Evolutionary conservation across 2,113 vertebrate genomes (phyloP), one percentile per base, ranked within the genome.

Genomic region (Lucifuga dentata): DNA sequence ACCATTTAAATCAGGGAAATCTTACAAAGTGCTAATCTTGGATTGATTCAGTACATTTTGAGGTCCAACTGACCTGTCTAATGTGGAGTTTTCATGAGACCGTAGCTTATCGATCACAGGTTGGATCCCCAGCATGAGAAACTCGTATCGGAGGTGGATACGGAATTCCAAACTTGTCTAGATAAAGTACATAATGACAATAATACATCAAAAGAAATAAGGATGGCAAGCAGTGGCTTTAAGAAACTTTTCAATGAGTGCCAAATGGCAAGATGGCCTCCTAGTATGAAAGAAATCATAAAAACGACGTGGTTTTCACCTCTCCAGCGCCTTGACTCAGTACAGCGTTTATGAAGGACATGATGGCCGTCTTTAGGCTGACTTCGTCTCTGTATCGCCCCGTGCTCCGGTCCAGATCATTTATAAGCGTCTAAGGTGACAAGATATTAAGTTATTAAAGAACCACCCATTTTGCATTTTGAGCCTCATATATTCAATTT

Each of bases 261-360:
- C 17, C 15, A 5, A 52, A 23, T 11, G 12, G 45, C 23, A 48
- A 19, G 11, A 15, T 20, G 52, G 66, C 53, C 39, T 41, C 36
- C 6, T 11, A 1, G 39, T 11, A 11, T 40, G 26, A 41, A 64
- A 33, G 2, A 26, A 33, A 35, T 38, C 20, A 57, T 21, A 12
- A 32, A 29, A 19, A 17, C 1, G 3, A 11, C 29, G 4, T 49
- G n/a, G 20, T 52, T 45, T 7, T 93, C 86, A 99, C 98, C 95
- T 98, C 96, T 73, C 96, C 98, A 4, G 97, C 95, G 1, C 97
- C 98, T 88, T 99, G 96, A 76, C 97, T 99, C 53, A 99, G 93
- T 66, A 99, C 96, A 3, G 98, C 98, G 0, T 99, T 99, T 80
- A 99, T 99, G 88, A 99, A 99, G 76, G 97, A 99, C 98, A 99